Percentiles rank a stretch among this genome's conserved stretches.
These are phyloP conservation scores for Setipinna tenuifilis DNA, from an alignment of 2,797 vertebrate genomes.

Conservation along the genomic window DNA sequence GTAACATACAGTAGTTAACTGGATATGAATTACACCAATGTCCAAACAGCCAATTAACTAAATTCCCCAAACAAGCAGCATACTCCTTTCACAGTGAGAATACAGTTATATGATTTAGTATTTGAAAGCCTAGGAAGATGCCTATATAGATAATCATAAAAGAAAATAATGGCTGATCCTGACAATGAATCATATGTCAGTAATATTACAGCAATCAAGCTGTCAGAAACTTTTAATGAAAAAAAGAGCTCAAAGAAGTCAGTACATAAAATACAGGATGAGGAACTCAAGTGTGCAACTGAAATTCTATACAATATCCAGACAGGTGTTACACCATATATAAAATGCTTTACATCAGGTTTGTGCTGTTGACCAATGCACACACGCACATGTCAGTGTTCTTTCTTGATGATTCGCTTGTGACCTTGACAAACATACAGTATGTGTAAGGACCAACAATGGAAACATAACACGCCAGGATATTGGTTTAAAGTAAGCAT, in stretches of 20 bases:
- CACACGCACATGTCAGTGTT: background rate
- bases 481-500: background rate
- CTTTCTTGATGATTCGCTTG: background rate
- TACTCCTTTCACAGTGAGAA: background rate
- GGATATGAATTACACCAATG: too few species aligned
- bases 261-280: constrained; percentile 1
- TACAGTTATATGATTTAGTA: background rate
- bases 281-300: background rate
- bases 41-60: too few species aligned
- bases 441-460: background rate
- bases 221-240: constrained; percentile 8
- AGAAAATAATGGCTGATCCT: background rate
- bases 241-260: background rate
- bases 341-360: background rate
- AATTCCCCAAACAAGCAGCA: too few species aligned
- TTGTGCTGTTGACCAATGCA: constrained; percentile 7
- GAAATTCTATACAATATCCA: background rate
- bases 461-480: background rate
- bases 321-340: background rate
- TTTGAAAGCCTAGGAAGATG: background rate
- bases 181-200: background rate
- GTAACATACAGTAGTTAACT: too few species aligned
- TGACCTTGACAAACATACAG: background rate
- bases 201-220: background rate
- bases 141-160: background rate